phyloP scores from a whole-genome alignment of 2,888 invertebrate species.

The Watsonalla cultraria region DNA sequence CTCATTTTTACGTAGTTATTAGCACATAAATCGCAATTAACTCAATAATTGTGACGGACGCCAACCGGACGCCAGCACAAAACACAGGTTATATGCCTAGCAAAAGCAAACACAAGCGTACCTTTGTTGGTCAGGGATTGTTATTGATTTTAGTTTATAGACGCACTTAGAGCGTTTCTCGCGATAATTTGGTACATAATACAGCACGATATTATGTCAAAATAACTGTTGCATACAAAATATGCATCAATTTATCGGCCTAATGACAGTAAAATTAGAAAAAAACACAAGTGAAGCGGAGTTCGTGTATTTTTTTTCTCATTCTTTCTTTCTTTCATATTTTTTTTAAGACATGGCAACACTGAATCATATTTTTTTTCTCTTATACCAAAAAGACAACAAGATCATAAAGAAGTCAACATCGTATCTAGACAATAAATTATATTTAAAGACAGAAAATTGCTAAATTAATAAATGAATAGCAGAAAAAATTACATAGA shows the following conservation, averaged over 20 bases:
- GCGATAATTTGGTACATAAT: constrained; percentile 70
- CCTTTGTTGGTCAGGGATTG: constrained; percentile 78
- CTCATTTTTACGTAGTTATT: constrained; percentile 40
- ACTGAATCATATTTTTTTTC: not conserved
- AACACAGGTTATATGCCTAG: constrained; percentile 74
- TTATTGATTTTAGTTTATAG: constrained; percentile 77
- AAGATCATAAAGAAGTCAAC: too few species aligned
- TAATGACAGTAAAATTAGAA: constrained; percentile 77
- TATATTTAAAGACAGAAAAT: too few species aligned
- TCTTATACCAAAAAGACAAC: too few species aligned
- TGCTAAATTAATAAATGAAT: too few species aligned
- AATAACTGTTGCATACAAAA: constrained; percentile 75
- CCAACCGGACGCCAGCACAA: constrained; percentile 77
- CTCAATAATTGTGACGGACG: constrained; percentile 70
- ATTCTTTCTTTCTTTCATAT: constrained; percentile 51
- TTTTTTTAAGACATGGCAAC: constrained; percentile 9
- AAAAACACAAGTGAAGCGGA: constrained; percentile 78
- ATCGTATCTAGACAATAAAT: too few species aligned
- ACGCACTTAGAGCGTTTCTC: constrained; percentile 66
- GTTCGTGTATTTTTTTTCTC: constrained; percentile 68
- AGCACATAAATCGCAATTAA: constrained; percentile 48
- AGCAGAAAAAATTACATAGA: too few species aligned
- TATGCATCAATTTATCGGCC: constrained; percentile 74
- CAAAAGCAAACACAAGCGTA: constrained; percentile 77
- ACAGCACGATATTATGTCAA: constrained; percentile 63